A percentile compares a stretch with the other conserved stretches of the same genome.
phyloP scores from a whole-genome alignment of 35 echinoderm and acorn worm species.

The Apostichopus californicus region DNA sequence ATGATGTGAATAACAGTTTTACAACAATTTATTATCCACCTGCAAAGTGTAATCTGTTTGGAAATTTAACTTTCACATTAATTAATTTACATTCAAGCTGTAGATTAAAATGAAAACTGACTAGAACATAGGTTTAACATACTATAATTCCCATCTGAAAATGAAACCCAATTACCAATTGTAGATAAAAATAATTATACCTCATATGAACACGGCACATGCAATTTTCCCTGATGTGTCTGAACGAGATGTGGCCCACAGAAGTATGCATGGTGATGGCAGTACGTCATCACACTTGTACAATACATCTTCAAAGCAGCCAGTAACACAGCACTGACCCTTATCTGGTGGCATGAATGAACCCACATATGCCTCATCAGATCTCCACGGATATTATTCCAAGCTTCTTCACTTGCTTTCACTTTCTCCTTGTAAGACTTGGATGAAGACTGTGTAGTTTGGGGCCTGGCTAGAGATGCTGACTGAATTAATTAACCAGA shows the following conservation, averaged over 20 bases:
- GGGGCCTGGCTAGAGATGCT: not conserved
- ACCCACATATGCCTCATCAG: not conserved
- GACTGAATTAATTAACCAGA: not conserved
- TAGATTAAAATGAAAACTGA: too few relatives aligned
- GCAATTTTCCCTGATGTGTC: not conserved
- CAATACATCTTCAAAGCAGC: not conserved
- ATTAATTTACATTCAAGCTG: too few relatives aligned
- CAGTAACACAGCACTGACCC: not conserved
- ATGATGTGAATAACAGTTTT: too few relatives aligned
- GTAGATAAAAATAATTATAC: not conserved
- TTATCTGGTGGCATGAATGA: not conserved
- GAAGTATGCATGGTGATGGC: constrained; percentile 17
- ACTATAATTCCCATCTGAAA: too few relatives aligned
- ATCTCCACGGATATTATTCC: not conserved
- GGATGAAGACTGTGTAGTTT: not conserved
- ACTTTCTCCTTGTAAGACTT: not conserved
- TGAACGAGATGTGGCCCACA: not conserved
- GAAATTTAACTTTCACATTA: too few relatives aligned
- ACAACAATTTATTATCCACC: too few relatives aligned
- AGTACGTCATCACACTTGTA: constrained; percentile 5
- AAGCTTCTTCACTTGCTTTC: not conserved
- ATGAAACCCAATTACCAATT: too few relatives aligned
- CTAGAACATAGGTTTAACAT: too few relatives aligned
- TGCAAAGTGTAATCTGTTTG: too few relatives aligned
- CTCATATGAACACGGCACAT: not conserved